Conservation (phyloP, 2,888 invertebrate genomes). For the Oscheius sp. region DNA sequence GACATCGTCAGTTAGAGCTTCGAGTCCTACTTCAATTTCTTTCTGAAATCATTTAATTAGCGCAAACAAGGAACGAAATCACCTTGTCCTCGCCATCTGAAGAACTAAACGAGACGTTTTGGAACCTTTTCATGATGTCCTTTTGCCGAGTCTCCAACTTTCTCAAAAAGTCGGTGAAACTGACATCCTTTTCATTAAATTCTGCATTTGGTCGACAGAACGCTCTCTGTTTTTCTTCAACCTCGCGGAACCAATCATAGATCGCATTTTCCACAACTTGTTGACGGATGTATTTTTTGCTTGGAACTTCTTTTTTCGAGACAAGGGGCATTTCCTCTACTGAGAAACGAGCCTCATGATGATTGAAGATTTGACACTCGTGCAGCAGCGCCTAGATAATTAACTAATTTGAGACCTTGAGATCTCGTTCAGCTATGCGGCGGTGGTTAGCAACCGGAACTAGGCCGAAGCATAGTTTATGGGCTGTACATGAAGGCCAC, state of each 20-base stretch:
- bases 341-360: slow-evolving; percentile 6
- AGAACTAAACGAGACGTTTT: slow-evolving; percentile 1
- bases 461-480: too few relatives aligned
- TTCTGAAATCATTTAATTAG: background rate
- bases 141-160: slow-evolving; percentile 22
- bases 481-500: too few relatives aligned
- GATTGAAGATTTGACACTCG: slow-evolving; percentile 19
- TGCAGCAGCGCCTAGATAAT: slow-evolving; percentile 9
- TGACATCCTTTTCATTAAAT: slow-evolving; percentile 7
- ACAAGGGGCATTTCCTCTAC: slow-evolving; percentile 8
- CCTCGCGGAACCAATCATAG: background rate
- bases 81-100: background rate
- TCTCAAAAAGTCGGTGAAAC: slow-evolving; percentile 16
- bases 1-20: slow-evolving; percentile 16
- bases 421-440: slow-evolving; percentile 1
- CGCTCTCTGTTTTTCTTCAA: background rate
- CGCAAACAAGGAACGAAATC: background rate
- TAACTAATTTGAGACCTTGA: too few relatives aligned
- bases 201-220: background rate
- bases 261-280: background rate
- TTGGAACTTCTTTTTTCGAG: background rate
- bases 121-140: slow-evolving; percentile 18
- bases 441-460: background rate
- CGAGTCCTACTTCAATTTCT: background rate
- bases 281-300: background rate